Conservation (phyloP, 2,888 invertebrate species). For the Drosophila paranaensis region DNA sequence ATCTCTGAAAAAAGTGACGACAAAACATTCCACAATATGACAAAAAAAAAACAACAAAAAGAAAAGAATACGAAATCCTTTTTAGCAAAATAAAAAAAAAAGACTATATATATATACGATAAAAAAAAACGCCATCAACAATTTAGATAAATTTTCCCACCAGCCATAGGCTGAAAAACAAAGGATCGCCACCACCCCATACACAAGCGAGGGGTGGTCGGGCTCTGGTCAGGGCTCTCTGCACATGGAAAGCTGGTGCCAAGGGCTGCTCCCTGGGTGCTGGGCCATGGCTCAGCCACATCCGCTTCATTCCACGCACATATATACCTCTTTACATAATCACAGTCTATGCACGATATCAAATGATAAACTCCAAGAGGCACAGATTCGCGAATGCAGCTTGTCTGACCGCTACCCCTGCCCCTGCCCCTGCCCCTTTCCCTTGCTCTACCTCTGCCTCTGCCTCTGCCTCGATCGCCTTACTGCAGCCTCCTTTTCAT, state of each 20-base stretch:
- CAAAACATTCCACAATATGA: slow-evolving; percentile 84
- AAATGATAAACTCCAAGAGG: slow-evolving; percentile 71
- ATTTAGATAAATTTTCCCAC: slow-evolving; percentile 84
- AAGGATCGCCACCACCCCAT: slow-evolving; percentile 62
- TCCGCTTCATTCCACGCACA: slow-evolving; percentile 43
- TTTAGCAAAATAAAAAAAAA: slow-evolving; percentile 48
- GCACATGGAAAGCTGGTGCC: slow-evolving; percentile 15
- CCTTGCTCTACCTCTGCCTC: slow-evolving; percentile 2
- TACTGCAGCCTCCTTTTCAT: slow-evolving; percentile 18
- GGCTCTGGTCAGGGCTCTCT: slow-evolving; percentile 32
- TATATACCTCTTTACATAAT: slow-evolving; percentile 58
- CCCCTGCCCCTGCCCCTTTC: not conserved
- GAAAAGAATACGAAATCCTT: slow-evolving; percentile 69
- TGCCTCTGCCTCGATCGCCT: slow-evolving; percentile 5
- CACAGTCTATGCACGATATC: slow-evolving; percentile 73
- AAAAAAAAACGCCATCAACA: slow-evolving; percentile 72
- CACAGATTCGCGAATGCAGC: slow-evolving; percentile 39
- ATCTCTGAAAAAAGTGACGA: slow-evolving; percentile 79
- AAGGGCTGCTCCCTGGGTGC: slow-evolving; percentile 54
- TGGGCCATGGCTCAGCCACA: slow-evolving; percentile 26
- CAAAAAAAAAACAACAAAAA: slow-evolving; percentile 74
- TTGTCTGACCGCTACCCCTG: slow-evolving; percentile 33
- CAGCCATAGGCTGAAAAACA: slow-evolving; percentile 78
- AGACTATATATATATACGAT: slow-evolving; percentile 9
- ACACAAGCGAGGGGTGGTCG: slow-evolving; percentile 58